Base-by-base conservation (phyloP, 2,797 vertebrate species). In the Lithobates pipiens region DNA sequence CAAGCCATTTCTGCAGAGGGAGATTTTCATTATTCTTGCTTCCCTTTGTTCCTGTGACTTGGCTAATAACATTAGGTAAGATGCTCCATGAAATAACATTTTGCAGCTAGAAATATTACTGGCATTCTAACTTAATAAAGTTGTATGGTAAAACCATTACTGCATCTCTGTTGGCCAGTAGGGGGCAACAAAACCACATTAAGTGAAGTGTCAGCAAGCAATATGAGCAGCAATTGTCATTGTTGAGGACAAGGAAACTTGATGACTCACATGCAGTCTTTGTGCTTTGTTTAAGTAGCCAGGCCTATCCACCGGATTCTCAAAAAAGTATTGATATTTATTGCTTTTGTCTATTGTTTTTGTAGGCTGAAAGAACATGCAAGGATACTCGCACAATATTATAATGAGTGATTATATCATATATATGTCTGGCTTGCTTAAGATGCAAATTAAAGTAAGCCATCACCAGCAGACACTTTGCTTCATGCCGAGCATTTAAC, bases 381-480 rank as follows among this genome's bases (percentile, higher is more conserved):
- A 83, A 89, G 89, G 84, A 73, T 88, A 86, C 76, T 34, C 88
- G 85, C 73, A 80, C 86, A 87, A 71, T 77, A 57, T 79, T 79
- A 89, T 89, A 89, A 84, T 89, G 88, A 90, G 76, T 89, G 88
- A 89, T 88, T 84, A 29, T 72, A 89, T 63, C 63, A 73, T 89
- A 89, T 88, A 68, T 91, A 83, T 88, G 76, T 90, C 74, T 87
- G 78, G 86, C 83, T 82, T 77, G 9, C 46, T 10, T 34, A 69
- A 27, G 88, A 86, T 91, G 82, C 76, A 91, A 88, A 88, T 91
- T 89, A 92, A 92, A 91, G 88, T 87, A 90, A 90, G 86, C 83
- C 82, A 91, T 91, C 86, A 90, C 86, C 92, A 91, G 88, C 67
- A 79, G 89, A 70, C 80, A 88, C 87, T 89, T 71, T 82, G 67